Evolutionary conservation across 2,113 vertebrate genomes (phyloP).

Genomic region (Prolemur simus): DNA sequence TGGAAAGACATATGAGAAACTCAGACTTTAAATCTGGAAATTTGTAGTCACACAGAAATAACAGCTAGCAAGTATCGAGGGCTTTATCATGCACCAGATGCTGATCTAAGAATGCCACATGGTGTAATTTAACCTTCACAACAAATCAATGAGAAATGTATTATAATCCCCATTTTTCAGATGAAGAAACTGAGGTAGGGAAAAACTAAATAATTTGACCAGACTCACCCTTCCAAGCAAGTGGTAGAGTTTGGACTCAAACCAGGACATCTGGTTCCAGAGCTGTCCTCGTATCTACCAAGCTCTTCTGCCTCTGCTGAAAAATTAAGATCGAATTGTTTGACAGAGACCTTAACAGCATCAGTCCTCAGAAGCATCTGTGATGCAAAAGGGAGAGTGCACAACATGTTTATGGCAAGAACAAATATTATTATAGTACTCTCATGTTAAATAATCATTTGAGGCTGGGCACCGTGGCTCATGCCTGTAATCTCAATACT

Average conservation of each 20-base stretch:
- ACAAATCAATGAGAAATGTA: not conserved
- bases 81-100: not conserved
- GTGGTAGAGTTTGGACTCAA: not conserved
- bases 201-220: not conserved
- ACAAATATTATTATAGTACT: not conserved
- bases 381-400: not conserved
- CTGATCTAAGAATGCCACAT: not conserved
- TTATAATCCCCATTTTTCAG: not conserved
- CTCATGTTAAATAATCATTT: not conserved
- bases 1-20: not conserved
- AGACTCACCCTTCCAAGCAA: not conserved
- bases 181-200: not conserved
- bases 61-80: not conserved
- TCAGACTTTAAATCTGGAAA: not conserved
- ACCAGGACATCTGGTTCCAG: not conserved
- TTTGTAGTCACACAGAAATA: constrained; percentile 35
- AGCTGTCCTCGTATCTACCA: not conserved
- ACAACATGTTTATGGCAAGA: not conserved
- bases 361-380: not conserved
- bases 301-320: not conserved
- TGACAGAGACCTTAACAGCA: not conserved
- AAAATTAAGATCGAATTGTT: constrained; percentile 4
- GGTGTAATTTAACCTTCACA: not conserved
- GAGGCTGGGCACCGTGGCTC: no score
- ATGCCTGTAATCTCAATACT: not conserved